Evolutionary conservation across 64 coral and sea anemone species (phyloP), one percentile per base, ranked within the genome.

Genomic region (Acropora tenuis): DNA sequence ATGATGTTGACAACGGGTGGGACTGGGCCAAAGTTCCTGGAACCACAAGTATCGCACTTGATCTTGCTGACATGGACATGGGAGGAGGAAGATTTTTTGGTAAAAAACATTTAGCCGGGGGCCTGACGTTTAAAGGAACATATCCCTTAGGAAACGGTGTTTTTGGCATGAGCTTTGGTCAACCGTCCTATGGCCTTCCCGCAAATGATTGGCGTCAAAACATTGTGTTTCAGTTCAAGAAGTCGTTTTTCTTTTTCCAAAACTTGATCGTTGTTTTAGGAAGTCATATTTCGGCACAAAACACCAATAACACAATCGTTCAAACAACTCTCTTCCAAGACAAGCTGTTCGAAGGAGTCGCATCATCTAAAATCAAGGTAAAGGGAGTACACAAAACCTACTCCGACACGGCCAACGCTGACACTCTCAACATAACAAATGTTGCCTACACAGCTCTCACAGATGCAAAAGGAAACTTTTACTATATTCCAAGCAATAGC

Each of bases 1-100:
- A 98, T 17, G 92, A 94, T 13, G 89, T 98, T 40, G 30, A 88
- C 2, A 88, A 88, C 30, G 95, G 95, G 72, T 98, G 95, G 95
- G 95, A 98, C 48, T 98, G 95, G 95, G 65, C 80, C 3, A 91
- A 92, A 72, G 49, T 98, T 66, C 95, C 95, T 12, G 95, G 95
- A 2, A 61, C 95, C 10, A 98, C 95, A 78, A 87, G 92, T 1
- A 84, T 98, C 10, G 48, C 11, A 1, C 17, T 94, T 16, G 73
- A 67, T 15, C 9, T 74, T 3, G 48, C 82, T 9, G 88, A 91
- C 17, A 43, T 98, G 58, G 88, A 76, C 43, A 69, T 81, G 50
- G 49, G 17, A 19, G 17, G 47, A 43, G 48, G 41, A 18, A 94
- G 95, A 76, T 83, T 83, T 43, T 87, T 78, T 48, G 88, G 88